These are phyloP conservation scores for Sinonovacula constricta DNA, from an alignment of 1,140 invertebrate species.

Conservation along the genomic window DNA sequence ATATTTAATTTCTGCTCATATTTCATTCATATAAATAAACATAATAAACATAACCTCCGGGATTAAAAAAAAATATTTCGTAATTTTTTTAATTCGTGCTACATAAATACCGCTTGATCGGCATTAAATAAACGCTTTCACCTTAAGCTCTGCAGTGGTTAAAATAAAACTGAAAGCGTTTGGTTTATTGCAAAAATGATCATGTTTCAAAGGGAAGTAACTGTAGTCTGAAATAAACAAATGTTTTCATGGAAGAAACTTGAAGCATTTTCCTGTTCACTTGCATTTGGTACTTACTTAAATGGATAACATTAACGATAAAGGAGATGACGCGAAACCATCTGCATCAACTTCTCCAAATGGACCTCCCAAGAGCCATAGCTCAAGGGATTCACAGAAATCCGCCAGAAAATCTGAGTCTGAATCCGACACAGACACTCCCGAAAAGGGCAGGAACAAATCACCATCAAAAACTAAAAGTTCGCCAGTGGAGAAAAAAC, in stretches of 20 bases:
- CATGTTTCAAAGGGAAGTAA: neutral
- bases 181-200: neutral
- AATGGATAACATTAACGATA: neutral
- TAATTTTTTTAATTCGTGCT: no score
- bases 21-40: no score
- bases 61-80: no score
- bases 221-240: neutral
- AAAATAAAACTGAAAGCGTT: no score
- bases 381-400: constrained; percentile 14
- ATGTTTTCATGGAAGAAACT: neutral
- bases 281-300: neutral
- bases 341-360: neutral
- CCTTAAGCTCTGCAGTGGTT: no score
- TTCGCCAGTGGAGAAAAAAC: constrained; percentile 61
- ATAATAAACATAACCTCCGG: no score
- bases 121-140: no score
- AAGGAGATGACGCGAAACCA: neutral
- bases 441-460: constrained; percentile 26
- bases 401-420: constrained; percentile 40
- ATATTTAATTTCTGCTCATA: no score
- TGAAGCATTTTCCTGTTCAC: neutral
- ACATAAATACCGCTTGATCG: no score
- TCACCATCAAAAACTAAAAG: constrained; percentile 45
- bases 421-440: constrained; percentile 34
- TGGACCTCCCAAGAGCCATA: neutral